Evolutionary conservation across 2,113 vertebrate species (phyloP).

Genomic region (Clinocottus analis): DNA sequence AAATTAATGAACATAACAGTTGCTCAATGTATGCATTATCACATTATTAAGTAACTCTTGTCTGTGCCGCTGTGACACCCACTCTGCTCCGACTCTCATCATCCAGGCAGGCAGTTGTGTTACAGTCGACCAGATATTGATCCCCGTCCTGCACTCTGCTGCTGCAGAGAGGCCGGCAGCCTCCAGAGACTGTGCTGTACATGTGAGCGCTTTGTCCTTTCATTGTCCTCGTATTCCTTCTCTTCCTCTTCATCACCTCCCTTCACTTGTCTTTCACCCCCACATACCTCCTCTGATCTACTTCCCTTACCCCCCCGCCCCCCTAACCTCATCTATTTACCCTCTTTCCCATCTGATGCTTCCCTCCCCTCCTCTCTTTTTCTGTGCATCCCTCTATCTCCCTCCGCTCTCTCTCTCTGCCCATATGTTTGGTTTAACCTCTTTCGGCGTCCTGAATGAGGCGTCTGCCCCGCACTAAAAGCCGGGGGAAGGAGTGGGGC

Average conservation of each 20-base stretch:
- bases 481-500: conserved; percentile 74
- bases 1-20: neutral
- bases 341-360: neutral
- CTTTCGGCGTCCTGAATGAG: conserved; percentile 4
- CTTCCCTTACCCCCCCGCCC: neutral
- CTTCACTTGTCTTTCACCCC: conserved; percentile 3
- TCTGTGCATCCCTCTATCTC: conserved; percentile 77
- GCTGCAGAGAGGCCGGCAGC: conserved; percentile 52
- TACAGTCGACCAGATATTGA: conserved; percentile 37
- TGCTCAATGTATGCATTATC: neutral
- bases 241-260: neutral
- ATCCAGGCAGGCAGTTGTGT: conserved; percentile 13
- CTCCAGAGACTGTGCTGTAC: conserved; percentile 39
- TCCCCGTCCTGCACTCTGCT: conserved; percentile 11
- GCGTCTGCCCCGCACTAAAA: neutral
- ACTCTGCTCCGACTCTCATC: neutral
- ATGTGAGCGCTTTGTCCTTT: conserved; percentile 53
- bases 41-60: neutral
- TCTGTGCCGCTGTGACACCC: neutral
- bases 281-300: conserved; percentile 12
- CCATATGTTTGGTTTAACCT: conserved; percentile 25
- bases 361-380: conserved; percentile 52
- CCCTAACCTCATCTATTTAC: neutral
- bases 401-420: conserved; percentile 31
- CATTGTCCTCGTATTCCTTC: conserved; percentile 25